Conservation (phyloP, 2,888 invertebrate species). For the Volucella bombylans region DNA sequence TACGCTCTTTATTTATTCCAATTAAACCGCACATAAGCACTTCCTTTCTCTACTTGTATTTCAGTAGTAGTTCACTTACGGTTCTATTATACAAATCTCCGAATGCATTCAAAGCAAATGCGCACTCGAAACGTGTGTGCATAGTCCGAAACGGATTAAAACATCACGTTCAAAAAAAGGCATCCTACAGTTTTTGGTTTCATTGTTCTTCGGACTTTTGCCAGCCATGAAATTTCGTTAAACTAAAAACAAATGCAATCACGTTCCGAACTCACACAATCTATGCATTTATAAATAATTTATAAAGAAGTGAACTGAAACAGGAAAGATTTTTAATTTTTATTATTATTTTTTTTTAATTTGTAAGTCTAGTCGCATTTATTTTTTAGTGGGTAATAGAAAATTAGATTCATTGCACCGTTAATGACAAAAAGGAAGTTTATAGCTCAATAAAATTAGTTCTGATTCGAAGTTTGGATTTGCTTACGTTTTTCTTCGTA, state of each 20-base stretch:
- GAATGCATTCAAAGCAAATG: conserved; percentile 44
- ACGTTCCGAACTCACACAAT: conserved; percentile 32
- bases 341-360: background rate
- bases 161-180: conserved; percentile 18
- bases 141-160: conserved; percentile 46
- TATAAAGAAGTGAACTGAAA: conserved; percentile 44
- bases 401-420: background rate
- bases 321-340: conserved; percentile 37
- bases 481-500: no score
- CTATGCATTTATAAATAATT: conserved; percentile 56
- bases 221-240: conserved; percentile 41
- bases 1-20: conserved; percentile 26
- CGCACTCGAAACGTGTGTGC: conserved; percentile 44
- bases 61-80: conserved; percentile 15
- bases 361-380: conserved; percentile 43
- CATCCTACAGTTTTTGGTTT: conserved; percentile 45
- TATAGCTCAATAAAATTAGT: no score
- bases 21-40: conserved; percentile 17
- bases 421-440: no score
- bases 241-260: conserved; percentile 47
- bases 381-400: conserved; percentile 23
- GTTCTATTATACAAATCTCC: background rate
- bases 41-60: conserved; percentile 32
- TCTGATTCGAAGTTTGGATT: no score
- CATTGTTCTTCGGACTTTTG: conserved; percentile 31